Conservation (phyloP, 2,888 invertebrate species). For the Archips xylosteana region DNA sequence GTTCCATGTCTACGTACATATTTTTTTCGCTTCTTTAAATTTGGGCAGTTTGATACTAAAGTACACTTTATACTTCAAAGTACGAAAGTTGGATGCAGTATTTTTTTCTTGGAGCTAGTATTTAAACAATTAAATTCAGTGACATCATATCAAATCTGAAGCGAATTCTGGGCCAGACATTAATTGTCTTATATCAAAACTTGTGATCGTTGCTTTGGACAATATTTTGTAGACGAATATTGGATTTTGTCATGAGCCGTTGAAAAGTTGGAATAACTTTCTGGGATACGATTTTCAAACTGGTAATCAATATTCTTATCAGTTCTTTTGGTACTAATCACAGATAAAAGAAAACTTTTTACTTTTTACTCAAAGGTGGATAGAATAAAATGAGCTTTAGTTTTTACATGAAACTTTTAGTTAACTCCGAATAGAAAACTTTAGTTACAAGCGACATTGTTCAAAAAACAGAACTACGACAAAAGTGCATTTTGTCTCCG, state of each 20-base stretch:
- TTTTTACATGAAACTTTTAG: constrained; percentile 14
- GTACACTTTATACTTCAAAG: no score
- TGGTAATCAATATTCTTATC: background rate
- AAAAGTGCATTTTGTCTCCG: constrained; percentile 36
- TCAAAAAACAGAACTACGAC: constrained; percentile 34
- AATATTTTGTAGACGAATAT: background rate
- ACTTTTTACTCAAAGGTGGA: background rate
- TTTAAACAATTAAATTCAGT: no score
- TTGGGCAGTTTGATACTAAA: no score
- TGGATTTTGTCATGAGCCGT: background rate
- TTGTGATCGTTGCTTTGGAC: background rate
- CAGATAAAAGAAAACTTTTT: background rate
- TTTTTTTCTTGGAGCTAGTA: no score
- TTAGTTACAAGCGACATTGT: constrained; percentile 28
- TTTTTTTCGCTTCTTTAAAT: no score
- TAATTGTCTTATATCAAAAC: background rate
- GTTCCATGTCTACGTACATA: no score
- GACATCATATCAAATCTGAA: no score
- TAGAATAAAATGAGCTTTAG: background rate
- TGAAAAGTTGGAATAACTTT: background rate
- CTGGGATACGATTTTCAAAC: background rate
- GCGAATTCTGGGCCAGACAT: background rate
- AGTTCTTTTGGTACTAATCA: background rate
- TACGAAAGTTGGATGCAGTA: no score
- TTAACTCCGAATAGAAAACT: constrained; percentile 19